Base-by-base conservation (phyloP, 1,140 invertebrate genomes). In the Helicoverpa zea region DNA sequence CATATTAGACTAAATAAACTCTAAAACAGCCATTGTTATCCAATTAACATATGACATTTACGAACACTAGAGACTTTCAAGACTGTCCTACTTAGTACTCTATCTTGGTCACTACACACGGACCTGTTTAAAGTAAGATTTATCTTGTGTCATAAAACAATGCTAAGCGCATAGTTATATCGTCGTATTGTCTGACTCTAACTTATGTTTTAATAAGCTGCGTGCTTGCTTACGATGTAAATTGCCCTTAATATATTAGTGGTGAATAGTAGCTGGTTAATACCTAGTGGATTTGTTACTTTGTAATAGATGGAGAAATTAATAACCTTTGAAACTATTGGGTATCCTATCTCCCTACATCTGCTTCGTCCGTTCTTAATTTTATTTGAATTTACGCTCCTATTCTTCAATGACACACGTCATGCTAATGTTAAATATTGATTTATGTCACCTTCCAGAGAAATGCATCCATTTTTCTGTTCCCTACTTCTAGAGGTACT, bases 141-240 rank as follows among this genome's bases (percentile, higher is more conserved):
- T 77, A 77, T 77, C 75, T 77, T 29, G n/a, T 54, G 75, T 77
- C 75, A 10, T n/a, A 77, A 43, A 49, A 77, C 75, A 77, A 77
- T 77, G 61, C 47, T 54, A 77, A 9, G 49, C 51, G n/a, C 18
- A 52, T 35, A 47, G 10, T 10, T 23, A 63, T 76, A 52, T 13
- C 43, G 18, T 63, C 18, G 56, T 43, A 63, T 76, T 76, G 56
- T 76, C 16, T 61, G 56, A 76, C 43, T 63, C 16, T 61, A 35
- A 76, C 61, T 76, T 76, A 76, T 63, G 58, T 61, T 61, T 76
- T 76, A 76, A 76, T 76, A 76, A 76, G 56, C 18, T 51, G 52
- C 35, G 56, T 61, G 56, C 56, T 30, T 23, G 58, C n/a, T 51
- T 49, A 2, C 30, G n/a, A 63, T 61, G 13, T 63, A 51, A 51